These are phyloP conservation scores for Tragulus kanchil DNA, from an alignment of 2,113 vertebrate genomes.

Conservation along the genomic window DNA sequence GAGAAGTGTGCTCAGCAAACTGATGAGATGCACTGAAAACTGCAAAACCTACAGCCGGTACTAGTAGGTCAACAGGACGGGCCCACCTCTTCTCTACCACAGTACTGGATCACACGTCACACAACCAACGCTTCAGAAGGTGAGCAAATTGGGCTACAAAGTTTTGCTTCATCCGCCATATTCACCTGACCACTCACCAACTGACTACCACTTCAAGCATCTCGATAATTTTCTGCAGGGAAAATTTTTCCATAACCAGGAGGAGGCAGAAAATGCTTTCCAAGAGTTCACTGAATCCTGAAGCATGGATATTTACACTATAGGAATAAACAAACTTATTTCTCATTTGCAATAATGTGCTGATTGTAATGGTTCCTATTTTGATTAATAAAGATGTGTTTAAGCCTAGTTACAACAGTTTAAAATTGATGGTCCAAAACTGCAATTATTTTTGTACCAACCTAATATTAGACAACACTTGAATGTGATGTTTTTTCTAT, in stretches of 20 bases:
- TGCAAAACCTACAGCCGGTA: not conserved
- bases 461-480: not conserved
- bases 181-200: not conserved
- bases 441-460: not conserved
- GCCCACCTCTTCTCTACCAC: not conserved
- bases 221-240: not conserved
- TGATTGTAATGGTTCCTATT: not conserved
- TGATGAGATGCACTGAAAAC: not conserved
- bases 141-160: not conserved
- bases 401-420: not conserved
- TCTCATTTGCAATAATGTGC: not conserved
- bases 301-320: not conserved
- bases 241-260: not conserved
- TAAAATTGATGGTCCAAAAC: not conserved
- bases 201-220: not conserved
- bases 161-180: not conserved
- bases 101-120: not conserved
- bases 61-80: no score
- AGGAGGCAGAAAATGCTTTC: not conserved
- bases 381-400: not conserved
- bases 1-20: not conserved
- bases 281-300: not conserved
- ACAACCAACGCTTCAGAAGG: not conserved
- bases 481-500: not conserved
- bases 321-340: not conserved